Percentiles rank a stretch among this genome's conserved stretches.
phyloP scores from a whole-genome alignment of 2,113 vertebrate species.

The Herpetotheres cachinnans region DNA sequence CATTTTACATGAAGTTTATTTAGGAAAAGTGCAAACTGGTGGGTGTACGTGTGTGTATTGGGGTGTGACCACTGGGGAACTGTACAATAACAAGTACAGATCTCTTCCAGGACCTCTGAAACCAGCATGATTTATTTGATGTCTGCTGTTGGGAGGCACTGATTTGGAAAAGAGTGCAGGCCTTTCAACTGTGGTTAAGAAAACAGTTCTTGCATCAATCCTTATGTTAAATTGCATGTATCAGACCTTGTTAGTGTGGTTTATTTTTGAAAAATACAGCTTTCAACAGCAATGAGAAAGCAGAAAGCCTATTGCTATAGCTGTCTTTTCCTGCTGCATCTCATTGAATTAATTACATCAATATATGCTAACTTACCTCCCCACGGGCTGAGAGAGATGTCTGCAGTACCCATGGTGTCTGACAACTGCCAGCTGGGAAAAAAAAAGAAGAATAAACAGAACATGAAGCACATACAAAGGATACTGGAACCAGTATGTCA shows the following conservation, averaged over 20 bases:
- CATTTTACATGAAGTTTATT: neutral
- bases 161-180: neutral
- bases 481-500: neutral
- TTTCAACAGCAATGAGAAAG: neutral
- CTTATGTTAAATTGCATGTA: neutral
- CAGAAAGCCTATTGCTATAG: neutral
- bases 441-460: neutral
- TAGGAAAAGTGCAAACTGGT: neutral
- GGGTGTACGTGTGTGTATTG: neutral
- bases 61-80: neutral
- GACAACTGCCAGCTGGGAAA: neutral
- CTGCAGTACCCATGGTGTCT: neutral
- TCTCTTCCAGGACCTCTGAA: neutral
- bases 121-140: neutral
- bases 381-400: neutral
- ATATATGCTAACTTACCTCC: neutral
- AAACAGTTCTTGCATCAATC: neutral
- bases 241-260: neutral
- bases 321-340: neutral
- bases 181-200: neutral
- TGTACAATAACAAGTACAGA: neutral
- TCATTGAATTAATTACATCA: slow-evolving; percentile 3
- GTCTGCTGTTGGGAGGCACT: neutral
- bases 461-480: neutral
- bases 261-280: neutral